Evolutionary conservation across 1,140 invertebrate genomes (phyloP).

Genomic region (Gonioctena quinquepunctata): DNA sequence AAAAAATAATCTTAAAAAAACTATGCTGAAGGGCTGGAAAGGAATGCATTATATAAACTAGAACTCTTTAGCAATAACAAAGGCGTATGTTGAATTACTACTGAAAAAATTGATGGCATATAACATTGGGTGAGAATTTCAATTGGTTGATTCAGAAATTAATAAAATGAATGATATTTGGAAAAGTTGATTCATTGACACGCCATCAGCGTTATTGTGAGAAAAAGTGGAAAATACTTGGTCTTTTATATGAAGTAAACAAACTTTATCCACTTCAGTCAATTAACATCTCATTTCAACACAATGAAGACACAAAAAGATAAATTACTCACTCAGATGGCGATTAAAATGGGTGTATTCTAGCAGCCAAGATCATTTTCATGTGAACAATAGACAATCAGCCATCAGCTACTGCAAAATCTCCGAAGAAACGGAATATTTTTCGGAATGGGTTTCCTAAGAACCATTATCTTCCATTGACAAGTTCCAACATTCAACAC

Average conservation of each 20-base stretch:
- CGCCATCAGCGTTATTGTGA: no score
- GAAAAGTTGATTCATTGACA: no score
- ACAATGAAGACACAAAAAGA: no score
- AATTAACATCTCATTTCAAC: not conserved
- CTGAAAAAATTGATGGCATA: no score
- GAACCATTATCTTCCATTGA: constrained; percentile 9
- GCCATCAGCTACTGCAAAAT: not conserved
- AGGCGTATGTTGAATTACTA: no score
- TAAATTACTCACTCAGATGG: not conserved
- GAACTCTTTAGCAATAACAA: no score
- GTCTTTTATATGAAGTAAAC: not conserved
- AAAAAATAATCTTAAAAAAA: no score
- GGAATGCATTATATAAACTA: no score
- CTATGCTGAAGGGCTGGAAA: no score
- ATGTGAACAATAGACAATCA: not conserved
- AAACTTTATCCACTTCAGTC: not conserved
- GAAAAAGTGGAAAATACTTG: not conserved
- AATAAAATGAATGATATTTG: no score
- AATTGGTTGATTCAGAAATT: no score
- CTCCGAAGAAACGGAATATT: not conserved
- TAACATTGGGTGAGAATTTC: no score
- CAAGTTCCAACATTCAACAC: constrained; percentile 8
- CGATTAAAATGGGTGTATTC: not conserved
- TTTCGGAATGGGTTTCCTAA: not conserved
- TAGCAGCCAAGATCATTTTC: not conserved